Percentiles rank a stretch among this genome's conserved stretches.
phyloP scores from a whole-genome alignment of 2,888 invertebrate species.

The Rotaria sp. region DNA sequence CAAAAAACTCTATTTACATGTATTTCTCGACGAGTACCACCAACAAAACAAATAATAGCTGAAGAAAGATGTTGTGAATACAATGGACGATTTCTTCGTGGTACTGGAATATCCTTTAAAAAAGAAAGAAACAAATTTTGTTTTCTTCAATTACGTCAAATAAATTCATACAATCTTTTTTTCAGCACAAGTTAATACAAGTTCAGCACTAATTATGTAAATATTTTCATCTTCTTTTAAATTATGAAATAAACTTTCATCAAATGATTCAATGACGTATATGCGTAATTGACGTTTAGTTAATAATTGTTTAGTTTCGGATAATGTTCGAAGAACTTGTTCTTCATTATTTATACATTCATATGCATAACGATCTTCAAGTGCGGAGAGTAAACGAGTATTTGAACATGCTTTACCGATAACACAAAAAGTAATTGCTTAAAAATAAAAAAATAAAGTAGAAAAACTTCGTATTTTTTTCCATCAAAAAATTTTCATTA shows the following conservation, averaged over 20 bases:
- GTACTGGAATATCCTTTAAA: conserved; percentile 1
- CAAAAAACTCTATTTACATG: neutral
- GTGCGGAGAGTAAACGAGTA: neutral
- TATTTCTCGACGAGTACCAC: neutral
- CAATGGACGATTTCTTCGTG: conserved; percentile 11
- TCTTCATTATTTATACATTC: conserved; percentile 11
- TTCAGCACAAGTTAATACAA: conserved; percentile 17
- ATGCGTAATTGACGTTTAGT: neutral
- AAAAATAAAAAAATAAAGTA: too few relatives aligned
- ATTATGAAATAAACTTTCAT: neutral
- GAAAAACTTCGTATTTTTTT: too few relatives aligned
- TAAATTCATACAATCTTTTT: neutral
- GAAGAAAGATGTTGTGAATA: neutral
- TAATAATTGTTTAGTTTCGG: neutral
- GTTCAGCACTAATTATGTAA: conserved; percentile 10
- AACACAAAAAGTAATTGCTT: conserved; percentile 22
- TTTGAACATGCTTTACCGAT: neutral
- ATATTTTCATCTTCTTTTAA: conserved; percentile 13
- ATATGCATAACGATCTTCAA: conserved; percentile 15
- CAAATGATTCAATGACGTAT: neutral
- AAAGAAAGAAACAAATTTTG: too few relatives aligned
- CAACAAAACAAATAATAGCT: conserved; percentile 29
- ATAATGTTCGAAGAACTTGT: neutral
- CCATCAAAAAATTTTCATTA: neutral
- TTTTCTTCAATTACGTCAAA: neutral